These are phyloP conservation scores for Eriosoma lanigerum DNA, from an alignment of 1,140 invertebrate genomes.

Conservation along the genomic window DNA sequence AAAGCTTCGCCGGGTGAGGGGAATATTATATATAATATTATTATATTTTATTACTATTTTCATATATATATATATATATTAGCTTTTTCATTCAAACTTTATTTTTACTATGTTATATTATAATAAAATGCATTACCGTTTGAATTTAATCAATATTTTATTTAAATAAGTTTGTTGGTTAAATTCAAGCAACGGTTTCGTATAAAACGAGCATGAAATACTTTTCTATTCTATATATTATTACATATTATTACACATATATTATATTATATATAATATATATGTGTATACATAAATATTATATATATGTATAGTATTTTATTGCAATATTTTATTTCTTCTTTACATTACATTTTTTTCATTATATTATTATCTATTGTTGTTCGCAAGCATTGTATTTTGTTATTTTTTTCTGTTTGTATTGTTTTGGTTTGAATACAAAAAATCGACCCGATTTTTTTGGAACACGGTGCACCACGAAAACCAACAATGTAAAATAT, in stretches of 20 bases:
- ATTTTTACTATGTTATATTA: neutral
- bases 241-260: slow-evolving; percentile 11
- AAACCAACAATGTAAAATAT: slow-evolving; percentile 50
- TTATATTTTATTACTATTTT: neutral
- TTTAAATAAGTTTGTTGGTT: neutral
- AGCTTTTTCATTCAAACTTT: neutral
- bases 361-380: slow-evolving; percentile 51
- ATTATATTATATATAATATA: neutral
- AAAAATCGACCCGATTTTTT: slow-evolving; percentile 51
- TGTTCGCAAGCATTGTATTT: slow-evolving; percentile 52
- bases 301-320: slow-evolving; percentile 35
- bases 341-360: slow-evolving; percentile 53
- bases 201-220: slow-evolving; percentile 26
- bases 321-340: slow-evolving; percentile 51
- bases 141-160: slow-evolving; percentile 17
- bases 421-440: slow-evolving; percentile 52
- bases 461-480: slow-evolving; percentile 52
- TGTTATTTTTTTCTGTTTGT: slow-evolving; percentile 52
- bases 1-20: too few relatives aligned
- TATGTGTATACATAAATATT: slow-evolving; percentile 13
- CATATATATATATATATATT: neutral
- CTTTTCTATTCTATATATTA: slow-evolving; percentile 32
- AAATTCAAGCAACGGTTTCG: neutral
- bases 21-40: neutral
- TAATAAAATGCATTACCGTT: neutral